Percentiles rank a stretch among this genome's conserved stretches.
Evolutionary conservation across 2,113 vertebrate genomes (phyloP).

Genomic region (Colius striatus): DNA sequence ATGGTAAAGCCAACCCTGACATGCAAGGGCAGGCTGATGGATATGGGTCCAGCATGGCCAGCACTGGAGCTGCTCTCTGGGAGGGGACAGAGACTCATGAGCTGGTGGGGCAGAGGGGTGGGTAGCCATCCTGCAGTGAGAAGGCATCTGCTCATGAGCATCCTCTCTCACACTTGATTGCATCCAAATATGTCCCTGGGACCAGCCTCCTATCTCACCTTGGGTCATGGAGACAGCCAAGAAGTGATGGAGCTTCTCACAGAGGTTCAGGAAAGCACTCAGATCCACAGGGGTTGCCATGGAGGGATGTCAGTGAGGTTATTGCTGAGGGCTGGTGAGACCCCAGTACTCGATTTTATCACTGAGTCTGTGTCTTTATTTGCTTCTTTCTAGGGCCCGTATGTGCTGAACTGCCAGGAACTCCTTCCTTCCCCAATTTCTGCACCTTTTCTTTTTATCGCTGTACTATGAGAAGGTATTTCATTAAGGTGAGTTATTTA

Average conservation of each 20-base stretch:
- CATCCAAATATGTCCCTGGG: neutral
- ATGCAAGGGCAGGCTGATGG: neutral
- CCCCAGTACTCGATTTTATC: neutral
- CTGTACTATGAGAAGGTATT: conserved; percentile 50
- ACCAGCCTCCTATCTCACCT: neutral
- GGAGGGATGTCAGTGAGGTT: neutral
- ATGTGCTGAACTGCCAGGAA: conserved; percentile 28
- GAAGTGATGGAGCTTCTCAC: neutral
- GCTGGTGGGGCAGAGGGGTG: neutral
- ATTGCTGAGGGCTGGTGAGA: neutral
- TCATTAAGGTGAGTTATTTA: conserved; percentile 62
- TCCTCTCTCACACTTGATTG: neutral
- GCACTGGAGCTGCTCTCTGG: neutral
- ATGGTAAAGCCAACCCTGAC: neutral
- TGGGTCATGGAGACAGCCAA: neutral
- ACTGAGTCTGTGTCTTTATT: neutral
- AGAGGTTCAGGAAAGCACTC: neutral
- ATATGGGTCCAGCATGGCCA: neutral
- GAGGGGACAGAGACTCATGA: neutral
- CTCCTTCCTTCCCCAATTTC: conserved; percentile 27
- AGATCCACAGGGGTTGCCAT: neutral
- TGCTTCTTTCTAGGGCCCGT: conserved; percentile 40
- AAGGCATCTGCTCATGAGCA: neutral
- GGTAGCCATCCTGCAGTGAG: neutral
- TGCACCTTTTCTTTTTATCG: conserved; percentile 63